Evolutionary conservation across 2,113 vertebrate species (phyloP).

Genomic region (Hyperopisus bebe): DNA sequence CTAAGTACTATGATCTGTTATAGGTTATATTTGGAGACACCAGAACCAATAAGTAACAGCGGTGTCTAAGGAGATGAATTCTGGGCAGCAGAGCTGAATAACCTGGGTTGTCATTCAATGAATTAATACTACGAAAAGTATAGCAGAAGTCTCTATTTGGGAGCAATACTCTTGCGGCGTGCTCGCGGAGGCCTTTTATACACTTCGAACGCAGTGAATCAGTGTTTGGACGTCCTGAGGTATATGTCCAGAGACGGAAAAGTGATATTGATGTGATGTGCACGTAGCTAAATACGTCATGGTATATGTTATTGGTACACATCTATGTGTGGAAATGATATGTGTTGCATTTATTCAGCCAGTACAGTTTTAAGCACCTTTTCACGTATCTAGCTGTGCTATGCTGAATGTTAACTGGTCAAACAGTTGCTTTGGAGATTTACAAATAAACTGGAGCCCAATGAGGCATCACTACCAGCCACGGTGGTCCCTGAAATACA

Average conservation of each 20-base stretch:
- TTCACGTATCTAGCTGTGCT: neutral
- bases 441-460: neutral
- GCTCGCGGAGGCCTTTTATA: neutral
- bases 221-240: neutral
- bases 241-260: neutral
- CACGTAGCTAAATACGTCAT: neutral
- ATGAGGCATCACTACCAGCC: neutral
- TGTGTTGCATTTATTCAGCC: neutral
- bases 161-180: neutral
- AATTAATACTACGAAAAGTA: neutral
- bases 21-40: neutral
- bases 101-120: neutral
- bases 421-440: neutral
- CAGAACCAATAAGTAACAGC: neutral
- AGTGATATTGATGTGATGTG: neutral
- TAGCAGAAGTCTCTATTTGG: neutral
- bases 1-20: neutral
- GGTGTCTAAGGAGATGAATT: neutral
- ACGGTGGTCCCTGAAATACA: neutral
- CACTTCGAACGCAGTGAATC: neutral
- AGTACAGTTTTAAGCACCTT: neutral
- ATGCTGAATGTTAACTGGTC: neutral
- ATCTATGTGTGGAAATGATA: neutral
- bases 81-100: neutral
- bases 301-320: neutral